Evolutionary conservation across 2,888 invertebrate genomes (phyloP).

Genomic region (Orthosia gracilis): DNA sequence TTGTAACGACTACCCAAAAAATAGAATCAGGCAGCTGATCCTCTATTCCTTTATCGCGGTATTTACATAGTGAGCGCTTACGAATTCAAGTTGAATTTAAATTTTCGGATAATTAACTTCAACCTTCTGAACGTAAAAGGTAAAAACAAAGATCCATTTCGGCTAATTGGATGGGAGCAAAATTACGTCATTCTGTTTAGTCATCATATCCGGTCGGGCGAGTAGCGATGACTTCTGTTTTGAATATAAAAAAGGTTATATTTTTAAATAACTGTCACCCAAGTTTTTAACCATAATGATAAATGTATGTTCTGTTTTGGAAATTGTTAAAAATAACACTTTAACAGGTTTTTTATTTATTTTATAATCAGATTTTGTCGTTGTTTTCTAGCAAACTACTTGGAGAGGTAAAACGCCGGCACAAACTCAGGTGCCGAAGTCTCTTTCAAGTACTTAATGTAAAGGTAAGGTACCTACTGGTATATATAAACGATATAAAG

Average conservation of each 20-base stretch:
- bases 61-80: conserved; percentile 28
- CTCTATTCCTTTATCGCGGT: neutral
- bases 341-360: no score
- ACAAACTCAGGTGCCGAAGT: no score
- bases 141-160: conserved; percentile 59
- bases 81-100: conserved; percentile 39
- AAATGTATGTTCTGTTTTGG: no score
- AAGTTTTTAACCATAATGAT: neutral
- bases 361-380: no score
- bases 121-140: conserved; percentile 42
- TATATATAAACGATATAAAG: no score
- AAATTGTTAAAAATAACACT: no score
- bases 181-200: conserved; percentile 56
- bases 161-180: conserved; percentile 57
- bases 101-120: conserved; percentile 51
- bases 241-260: conserved; percentile 18
- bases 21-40: neutral
- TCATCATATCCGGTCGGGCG: conserved; percentile 52
- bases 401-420: no score
- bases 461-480: neutral
- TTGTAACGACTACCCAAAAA: neutral
- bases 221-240: conserved; percentile 19
- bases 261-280: conserved; percentile 5
- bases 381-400: no score
- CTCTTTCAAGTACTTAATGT: no score